A percentile compares a stretch with the other conserved stretches of the same genome.
Conservation (phyloP, 2,113 vertebrate genomes). For the Hiodon alosoides region DNA sequence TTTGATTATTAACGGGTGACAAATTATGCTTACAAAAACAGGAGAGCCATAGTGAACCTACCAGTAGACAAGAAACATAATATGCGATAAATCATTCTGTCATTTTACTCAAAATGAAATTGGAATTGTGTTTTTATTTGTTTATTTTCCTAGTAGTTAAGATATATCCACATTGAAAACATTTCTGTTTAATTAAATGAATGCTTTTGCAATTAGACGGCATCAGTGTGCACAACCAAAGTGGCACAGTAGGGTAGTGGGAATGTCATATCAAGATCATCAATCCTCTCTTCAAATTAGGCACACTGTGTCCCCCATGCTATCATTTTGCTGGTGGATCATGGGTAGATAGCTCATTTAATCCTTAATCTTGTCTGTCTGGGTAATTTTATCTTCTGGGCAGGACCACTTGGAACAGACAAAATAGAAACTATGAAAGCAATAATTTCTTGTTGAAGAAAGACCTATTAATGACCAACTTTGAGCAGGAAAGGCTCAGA, state of each 20-base stretch:
- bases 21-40: not conserved
- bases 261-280: slow-evolving; percentile 24
- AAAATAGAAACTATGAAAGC: slow-evolving; percentile 18
- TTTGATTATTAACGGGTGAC: not conserved
- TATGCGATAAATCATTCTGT: too few species aligned
- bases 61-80: too few species aligned
- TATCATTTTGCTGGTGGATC: slow-evolving; percentile 15
- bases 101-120: too few species aligned
- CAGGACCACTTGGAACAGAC: slow-evolving; percentile 8
- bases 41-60: not conserved
- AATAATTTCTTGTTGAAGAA: slow-evolving; percentile 20
- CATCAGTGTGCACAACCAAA: too few species aligned
- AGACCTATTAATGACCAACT: slow-evolving; percentile 6
- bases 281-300: slow-evolving; percentile 23
- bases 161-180: too few species aligned
- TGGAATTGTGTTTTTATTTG: too few species aligned
- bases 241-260: too few species aligned
- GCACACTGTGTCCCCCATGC: slow-evolving; percentile 17
- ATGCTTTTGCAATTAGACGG: too few species aligned
- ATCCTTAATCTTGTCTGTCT: slow-evolving; percentile 18
- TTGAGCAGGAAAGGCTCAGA: not conserved
- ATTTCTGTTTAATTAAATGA: too few species aligned
- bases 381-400: slow-evolving; percentile 15
- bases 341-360: slow-evolving; percentile 24
- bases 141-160: too few species aligned